phyloP scores from a whole-genome alignment of 1,140 invertebrate genomes.

The Papilio machaon region DNA sequence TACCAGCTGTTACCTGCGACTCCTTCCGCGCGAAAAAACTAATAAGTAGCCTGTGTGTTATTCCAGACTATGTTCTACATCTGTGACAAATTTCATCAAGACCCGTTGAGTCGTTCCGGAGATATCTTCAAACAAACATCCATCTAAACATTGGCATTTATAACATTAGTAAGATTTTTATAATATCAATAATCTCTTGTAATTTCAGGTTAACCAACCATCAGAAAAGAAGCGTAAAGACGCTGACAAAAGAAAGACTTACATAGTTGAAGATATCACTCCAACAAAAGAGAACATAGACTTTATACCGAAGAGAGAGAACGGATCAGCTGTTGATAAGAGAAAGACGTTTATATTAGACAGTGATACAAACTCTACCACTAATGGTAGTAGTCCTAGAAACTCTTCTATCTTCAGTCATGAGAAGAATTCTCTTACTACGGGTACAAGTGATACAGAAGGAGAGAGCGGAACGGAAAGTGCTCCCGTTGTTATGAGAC shows the following conservation, averaged over 20 bases:
- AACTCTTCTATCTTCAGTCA: constrained; percentile 78
- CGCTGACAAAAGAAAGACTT: constrained; percentile 68
- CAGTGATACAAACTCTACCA: constrained; percentile 78
- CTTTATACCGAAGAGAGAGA: constrained; percentile 56
- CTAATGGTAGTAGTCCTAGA: constrained; percentile 75
- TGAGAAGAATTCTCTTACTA: constrained; percentile 68
- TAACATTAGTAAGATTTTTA: too few relatives aligned
- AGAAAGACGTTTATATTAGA: constrained; percentile 74
- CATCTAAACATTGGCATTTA: too few relatives aligned
- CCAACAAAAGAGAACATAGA: constrained; percentile 72
- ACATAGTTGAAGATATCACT: constrained; percentile 67
- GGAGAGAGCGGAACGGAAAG: constrained; percentile 75
- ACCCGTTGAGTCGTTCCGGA: too few relatives aligned
- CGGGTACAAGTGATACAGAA: constrained; percentile 70
- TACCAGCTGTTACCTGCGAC: too few relatives aligned
- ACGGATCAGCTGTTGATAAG: constrained; percentile 64
- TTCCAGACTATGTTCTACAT: too few relatives aligned
- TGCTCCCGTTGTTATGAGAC: constrained; percentile 69
- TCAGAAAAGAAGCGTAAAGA: constrained; percentile 59
- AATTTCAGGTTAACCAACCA: constrained; percentile 63
- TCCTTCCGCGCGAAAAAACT: too few relatives aligned
- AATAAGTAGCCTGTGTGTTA: too few relatives aligned
- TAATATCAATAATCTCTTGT: too few relatives aligned
- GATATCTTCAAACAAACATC: too few relatives aligned
- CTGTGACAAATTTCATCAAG: too few relatives aligned